Evolutionary conservation across 2,888 invertebrate species (phyloP).

Genomic region (Palloptera scutellata): DNA sequence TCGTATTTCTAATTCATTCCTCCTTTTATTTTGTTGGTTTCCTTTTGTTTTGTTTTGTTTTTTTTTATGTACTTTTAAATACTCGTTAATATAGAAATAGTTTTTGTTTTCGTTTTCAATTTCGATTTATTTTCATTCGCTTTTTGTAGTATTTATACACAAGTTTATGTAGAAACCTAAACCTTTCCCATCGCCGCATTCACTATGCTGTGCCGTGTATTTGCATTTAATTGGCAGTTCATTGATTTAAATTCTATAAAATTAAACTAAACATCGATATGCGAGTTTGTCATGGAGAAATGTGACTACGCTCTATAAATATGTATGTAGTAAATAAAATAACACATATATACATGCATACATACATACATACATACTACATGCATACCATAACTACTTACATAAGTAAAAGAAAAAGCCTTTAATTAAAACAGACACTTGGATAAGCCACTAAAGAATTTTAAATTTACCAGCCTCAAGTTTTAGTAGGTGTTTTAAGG

Average conservation of each 20-base stretch:
- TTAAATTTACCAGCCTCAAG: too few species aligned
- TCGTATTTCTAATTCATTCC: background rate
- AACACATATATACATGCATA: background rate
- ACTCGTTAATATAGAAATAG: background rate
- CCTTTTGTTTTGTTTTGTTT: slow-evolving; percentile 21
- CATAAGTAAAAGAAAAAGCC: too few species aligned
- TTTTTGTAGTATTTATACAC: slow-evolving; percentile 12
- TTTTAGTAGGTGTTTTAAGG: too few species aligned
- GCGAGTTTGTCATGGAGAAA: too few species aligned
- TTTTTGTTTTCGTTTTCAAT: slow-evolving; percentile 6
- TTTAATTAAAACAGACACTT: too few species aligned
- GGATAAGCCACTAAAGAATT: too few species aligned
- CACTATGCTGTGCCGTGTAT: background rate
- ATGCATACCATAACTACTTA: too few species aligned
- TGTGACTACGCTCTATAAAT: background rate
- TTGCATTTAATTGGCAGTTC: slow-evolving; percentile 10
- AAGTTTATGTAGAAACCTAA: background rate
- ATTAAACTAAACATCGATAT: too few species aligned
- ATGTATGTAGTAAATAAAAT: background rate
- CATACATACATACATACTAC: background rate
- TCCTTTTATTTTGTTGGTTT: slow-evolving; percentile 5
- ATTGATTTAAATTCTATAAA: background rate
- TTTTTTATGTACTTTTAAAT: too few species aligned
- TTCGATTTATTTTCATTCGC: slow-evolving; percentile 21
- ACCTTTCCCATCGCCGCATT: background rate